A percentile compares a stretch with the other conserved stretches of the same genome.
phyloP scores from a whole-genome alignment of 2,888 invertebrate species.

The Ischnus inquisitorius region DNA sequence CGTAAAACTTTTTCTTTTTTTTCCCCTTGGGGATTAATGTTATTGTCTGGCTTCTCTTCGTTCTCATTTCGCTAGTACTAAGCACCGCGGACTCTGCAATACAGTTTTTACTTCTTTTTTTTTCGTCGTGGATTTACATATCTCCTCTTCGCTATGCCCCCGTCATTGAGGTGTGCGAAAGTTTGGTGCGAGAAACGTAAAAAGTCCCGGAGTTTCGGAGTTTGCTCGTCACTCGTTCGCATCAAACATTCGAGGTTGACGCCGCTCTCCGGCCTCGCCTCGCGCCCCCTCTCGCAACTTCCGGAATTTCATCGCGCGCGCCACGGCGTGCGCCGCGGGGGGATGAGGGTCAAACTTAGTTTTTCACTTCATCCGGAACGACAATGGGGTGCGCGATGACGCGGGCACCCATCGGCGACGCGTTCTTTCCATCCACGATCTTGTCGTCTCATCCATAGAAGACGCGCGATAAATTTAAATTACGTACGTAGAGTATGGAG shows the following conservation, averaged over 20 bases:
- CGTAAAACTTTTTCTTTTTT: slow-evolving; percentile 8
- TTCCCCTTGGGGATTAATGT: slow-evolving; percentile 11
- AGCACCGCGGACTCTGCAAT: background rate
- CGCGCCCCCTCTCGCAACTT: slow-evolving; percentile 66
- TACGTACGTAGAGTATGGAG: background rate
- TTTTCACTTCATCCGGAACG: slow-evolving; percentile 71
- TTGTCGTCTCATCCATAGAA: slow-evolving; percentile 23
- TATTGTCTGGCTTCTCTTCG: slow-evolving; percentile 12
- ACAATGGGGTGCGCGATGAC: slow-evolving; percentile 72
- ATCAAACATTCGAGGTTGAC: slow-evolving; percentile 15
- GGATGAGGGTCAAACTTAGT: slow-evolving; percentile 69
- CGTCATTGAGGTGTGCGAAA: slow-evolving; percentile 21
- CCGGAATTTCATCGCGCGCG: slow-evolving; percentile 70
- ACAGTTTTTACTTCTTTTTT: background rate
- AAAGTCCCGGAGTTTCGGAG: slow-evolving; percentile 26
- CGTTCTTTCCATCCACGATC: background rate
- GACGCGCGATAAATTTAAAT: slow-evolving; percentile 40
- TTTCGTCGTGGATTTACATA: background rate
- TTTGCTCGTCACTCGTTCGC: slow-evolving; percentile 15
- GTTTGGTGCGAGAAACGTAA: slow-evolving; percentile 26
- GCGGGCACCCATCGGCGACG: slow-evolving; percentile 27
- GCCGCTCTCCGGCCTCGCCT: slow-evolving; percentile 17
- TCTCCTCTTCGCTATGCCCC: background rate
- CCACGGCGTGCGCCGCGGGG: slow-evolving; percentile 19
- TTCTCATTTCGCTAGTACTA: slow-evolving; percentile 22